Base-by-base conservation (phyloP, 2,113 vertebrate genomes). In the Sinocyclocheilus maitianheensis region DNA sequence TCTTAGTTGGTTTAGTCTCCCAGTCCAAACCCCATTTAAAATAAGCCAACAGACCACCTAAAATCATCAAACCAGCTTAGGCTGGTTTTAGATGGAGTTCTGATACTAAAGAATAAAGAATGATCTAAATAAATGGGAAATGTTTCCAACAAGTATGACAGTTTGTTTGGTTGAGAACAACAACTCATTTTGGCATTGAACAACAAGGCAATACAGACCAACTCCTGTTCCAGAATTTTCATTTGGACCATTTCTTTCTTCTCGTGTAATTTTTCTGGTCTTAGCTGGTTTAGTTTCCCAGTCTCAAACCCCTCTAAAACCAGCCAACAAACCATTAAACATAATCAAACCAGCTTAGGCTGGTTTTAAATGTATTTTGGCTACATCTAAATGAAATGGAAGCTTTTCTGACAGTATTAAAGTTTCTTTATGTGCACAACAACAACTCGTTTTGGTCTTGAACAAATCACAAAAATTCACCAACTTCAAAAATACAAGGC, bases 181-280 rank as follows among this genome's bases (percentile, higher is more conserved):
- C 55, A 58, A 69, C 43, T 48, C 43, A 4, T 72, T 81, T 10
- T 72, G 78, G 37, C 60, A 46, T 77, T 18, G 22, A 77, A 81
- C 69, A 81, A 77, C 77, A 40, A 60, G 34, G 37, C 20, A 63
- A 81, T 37, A 80, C 26, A 71, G 30, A 22, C 20, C 18, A 62
- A n/a, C 74, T 26, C 13, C 24, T 34, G 58, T 77, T 71, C 55
- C n/a, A 46, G 5, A 30, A 84, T 60, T 83, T 81, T 71, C 16
- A 85, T 77, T 85, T 83, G n/a, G 48, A 76, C 78, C 11, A 62
- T 78, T 65, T 71, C 46, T 60, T 81, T 76, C 16, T 7, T 55
- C 51, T 55, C 7, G 1, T 55, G 51, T 37, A 2, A n/a, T 60
- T n/a, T 60, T 85, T 81, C 55, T 20, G 18, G 20, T 60, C 55